A percentile compares a stretch with the other conserved stretches of the same genome.
Evolutionary conservation across 92 coral and sea anemone species (phyloP).

Genomic region (Muricea muricata): DNA sequence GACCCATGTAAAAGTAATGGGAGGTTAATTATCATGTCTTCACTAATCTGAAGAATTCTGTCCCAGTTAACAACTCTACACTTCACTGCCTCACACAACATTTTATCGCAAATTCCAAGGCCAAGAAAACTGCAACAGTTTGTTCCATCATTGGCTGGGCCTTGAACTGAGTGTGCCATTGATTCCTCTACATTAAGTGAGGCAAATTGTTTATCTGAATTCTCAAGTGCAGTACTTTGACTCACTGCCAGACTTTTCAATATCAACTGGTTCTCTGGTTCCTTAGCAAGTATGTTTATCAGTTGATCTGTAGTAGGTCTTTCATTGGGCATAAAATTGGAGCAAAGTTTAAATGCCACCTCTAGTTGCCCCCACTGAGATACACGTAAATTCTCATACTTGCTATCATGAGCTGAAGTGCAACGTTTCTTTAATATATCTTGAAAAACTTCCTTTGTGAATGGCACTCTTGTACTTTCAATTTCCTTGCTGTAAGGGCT

Average conservation of each 20-base stretch:
- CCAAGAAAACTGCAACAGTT: neutral
- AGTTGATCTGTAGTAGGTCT: conserved; percentile 1
- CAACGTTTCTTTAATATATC: no score
- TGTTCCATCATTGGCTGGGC: conserved; percentile 6
- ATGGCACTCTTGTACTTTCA: neutral
- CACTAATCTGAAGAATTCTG: neutral
- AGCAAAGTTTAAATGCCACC: neutral
- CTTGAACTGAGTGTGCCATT: neutral
- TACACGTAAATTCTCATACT: neutral
- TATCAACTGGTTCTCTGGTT: conserved; percentile 1
- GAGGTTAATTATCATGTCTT: neutral
- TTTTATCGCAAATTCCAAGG: neutral
- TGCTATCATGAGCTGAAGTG: neutral
- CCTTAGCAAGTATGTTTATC: neutral
- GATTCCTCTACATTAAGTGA: neutral
- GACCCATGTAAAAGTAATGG: neutral
- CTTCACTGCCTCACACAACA: neutral
- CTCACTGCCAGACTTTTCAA: neutral
- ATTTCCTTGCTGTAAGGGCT: conserved; percentile 42
- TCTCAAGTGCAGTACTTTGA: neutral
- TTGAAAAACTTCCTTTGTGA: no score
- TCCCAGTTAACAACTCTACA: neutral
- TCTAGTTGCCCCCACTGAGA: neutral
- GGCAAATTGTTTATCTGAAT: neutral
- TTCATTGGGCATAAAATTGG: neutral